Conservation (phyloP, 2,888 invertebrate genomes). For the Eristalinus sepulchralis region DNA sequence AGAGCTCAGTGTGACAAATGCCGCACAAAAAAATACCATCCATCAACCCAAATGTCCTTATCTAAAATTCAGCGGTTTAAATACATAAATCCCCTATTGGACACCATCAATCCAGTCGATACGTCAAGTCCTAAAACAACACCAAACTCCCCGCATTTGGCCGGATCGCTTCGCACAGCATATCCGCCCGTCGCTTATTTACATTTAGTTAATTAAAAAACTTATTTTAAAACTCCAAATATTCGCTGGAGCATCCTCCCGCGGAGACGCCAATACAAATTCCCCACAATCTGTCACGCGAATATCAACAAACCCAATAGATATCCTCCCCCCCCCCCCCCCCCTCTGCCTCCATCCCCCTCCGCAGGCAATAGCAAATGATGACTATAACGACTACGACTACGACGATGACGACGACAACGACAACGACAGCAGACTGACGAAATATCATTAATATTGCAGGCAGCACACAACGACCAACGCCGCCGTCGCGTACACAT, state of each 20-base stretch:
- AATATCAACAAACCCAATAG: constrained; percentile 9
- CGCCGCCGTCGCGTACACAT: constrained; percentile 27
- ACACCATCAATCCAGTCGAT: constrained; percentile 1
- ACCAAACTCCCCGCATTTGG: neutral
- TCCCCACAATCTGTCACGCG: constrained; percentile 46
- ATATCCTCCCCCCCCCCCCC: neutral
- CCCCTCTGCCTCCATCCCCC: neutral
- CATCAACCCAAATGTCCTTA: neutral
- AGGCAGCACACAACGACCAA: constrained; percentile 28
- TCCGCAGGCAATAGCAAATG: neutral
- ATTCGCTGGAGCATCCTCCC: neutral
- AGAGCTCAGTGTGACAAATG: no score
- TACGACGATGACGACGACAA: constrained; percentile 1
- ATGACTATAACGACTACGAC: constrained; percentile 21
- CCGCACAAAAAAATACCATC: neutral
- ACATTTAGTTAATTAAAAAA: constrained; percentile 66
- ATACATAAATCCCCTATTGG: neutral
- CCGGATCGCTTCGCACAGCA: neutral
- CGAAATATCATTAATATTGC: constrained; percentile 67
- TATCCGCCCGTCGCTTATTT: constrained; percentile 4
- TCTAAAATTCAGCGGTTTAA: neutral
- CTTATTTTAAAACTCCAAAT: constrained; percentile 7
- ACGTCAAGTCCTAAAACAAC: constrained; percentile 4
- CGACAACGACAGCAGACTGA: constrained; percentile 43
- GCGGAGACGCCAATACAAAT: neutral